Conservation (phyloP, 1,140 invertebrate genomes). For the Maconellicoccus hirsutus region DNA sequence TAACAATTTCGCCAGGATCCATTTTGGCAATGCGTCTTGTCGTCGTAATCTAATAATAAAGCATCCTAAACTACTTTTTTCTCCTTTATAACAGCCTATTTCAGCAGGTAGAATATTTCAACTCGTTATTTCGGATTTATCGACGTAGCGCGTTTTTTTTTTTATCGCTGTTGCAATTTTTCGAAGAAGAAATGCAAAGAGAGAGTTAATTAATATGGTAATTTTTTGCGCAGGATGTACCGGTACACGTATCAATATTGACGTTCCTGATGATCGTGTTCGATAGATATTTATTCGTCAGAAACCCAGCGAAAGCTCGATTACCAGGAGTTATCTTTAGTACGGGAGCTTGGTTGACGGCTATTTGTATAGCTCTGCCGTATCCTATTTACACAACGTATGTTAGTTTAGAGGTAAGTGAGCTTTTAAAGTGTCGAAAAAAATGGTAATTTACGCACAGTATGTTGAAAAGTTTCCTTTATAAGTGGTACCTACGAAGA, state of each 20-base stretch:
- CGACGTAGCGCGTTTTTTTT: too few species aligned
- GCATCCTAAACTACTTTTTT: not conserved
- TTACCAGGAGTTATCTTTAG: slow-evolving; percentile 51
- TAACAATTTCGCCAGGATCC: not conserved
- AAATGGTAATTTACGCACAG: too few species aligned
- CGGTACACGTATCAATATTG: slow-evolving; percentile 54
- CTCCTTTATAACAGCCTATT: not conserved
- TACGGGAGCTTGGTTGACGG: slow-evolving; percentile 53
- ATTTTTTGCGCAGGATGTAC: slow-evolving; percentile 44
- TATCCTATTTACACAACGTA: slow-evolving; percentile 49
- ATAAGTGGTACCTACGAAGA: too few species aligned
- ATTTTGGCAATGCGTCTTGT: not conserved
- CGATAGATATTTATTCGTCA: slow-evolving; percentile 50
- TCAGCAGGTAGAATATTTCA: too few species aligned
- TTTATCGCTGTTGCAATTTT: not conserved
- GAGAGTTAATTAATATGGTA: not conserved
- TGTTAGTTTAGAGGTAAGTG: slow-evolving; percentile 27
- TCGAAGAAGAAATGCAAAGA: not conserved
- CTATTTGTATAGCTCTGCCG: slow-evolving; percentile 55
- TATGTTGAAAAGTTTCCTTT: too few species aligned
- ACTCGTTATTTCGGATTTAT: too few species aligned
- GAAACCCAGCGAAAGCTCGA: slow-evolving; percentile 48
- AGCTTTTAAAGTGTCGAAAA: not conserved
- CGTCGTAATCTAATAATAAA: not conserved
- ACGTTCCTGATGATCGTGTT: slow-evolving; percentile 57